phyloP scores from a whole-genome alignment of 1,140 invertebrate genomes.

The Tetramorium simillimum region DNA sequence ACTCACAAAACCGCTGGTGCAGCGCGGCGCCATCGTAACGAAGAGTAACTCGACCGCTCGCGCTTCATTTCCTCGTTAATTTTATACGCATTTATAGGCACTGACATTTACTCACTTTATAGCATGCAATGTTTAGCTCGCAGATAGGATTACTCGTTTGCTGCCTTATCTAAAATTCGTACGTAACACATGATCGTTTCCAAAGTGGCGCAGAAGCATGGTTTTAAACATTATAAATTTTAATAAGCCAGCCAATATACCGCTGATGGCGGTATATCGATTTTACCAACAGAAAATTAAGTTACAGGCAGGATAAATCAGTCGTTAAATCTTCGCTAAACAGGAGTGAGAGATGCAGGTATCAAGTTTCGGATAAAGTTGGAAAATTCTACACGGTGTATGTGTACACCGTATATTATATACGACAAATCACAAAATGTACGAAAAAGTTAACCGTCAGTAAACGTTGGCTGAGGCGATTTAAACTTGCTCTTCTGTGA shows the following conservation, averaged over 20 bases:
- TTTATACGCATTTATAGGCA: conserved; percentile 43
- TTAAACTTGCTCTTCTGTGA: conserved; percentile 26
- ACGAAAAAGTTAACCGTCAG: conserved; percentile 20
- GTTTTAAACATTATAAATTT: conserved; percentile 20
- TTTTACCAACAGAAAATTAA: conserved; percentile 2
- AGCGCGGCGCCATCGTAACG: conserved; percentile 31
- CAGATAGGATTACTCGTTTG: neutral
- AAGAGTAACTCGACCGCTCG: conserved; percentile 23
- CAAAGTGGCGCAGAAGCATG: neutral
- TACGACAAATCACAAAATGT: neutral
- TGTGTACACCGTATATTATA: neutral
- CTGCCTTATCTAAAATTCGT: conserved; percentile 14
- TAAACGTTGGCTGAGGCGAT: neutral
- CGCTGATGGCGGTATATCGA: conserved; percentile 12
- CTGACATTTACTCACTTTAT: conserved; percentile 29
- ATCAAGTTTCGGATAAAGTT: conserved; percentile 2
- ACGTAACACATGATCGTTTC: neutral
- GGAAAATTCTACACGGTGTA: neutral
- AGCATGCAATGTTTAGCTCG: neutral
- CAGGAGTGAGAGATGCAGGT: neutral
- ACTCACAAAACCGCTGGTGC: conserved; percentile 67
- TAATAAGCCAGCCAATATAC: conserved; percentile 1
- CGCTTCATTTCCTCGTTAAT: conserved; percentile 66
- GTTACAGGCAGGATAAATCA: conserved; percentile 4
- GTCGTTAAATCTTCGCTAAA: neutral